phyloP scores from a whole-genome alignment of 2,888 invertebrate genomes.

The Tetranychus truncatus region DNA sequence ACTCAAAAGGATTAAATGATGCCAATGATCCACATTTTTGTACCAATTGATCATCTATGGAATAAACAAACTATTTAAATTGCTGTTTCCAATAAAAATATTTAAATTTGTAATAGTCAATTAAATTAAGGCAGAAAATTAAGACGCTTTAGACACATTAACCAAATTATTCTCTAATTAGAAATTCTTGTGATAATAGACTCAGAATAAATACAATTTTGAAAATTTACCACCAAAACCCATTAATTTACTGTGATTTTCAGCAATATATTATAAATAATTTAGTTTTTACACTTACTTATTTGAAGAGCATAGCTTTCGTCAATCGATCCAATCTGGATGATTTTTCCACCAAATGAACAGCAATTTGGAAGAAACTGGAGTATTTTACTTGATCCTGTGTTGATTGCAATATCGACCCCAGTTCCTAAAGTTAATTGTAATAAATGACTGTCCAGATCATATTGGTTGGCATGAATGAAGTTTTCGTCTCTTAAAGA shows the following conservation, averaged over 20 bases:
- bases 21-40: not conserved
- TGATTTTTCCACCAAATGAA: not conserved
- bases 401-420: not conserved
- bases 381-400: not conserved
- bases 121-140: no score
- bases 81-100: no score
- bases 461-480: not conserved
- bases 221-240: not conserved
- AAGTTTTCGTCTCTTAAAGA: not conserved
- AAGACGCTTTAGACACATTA: no score
- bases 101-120: no score
- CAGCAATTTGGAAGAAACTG: not conserved
- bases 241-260: not conserved
- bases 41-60: not conserved
- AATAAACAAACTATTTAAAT: no score
- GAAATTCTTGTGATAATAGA: no score
- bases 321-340: not conserved
- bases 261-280: not conserved
- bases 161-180: no score
- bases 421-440: not conserved
- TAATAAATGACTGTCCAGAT: not conserved
- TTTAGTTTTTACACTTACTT: not conserved
- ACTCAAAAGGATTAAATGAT: not conserved
- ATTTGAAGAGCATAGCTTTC: not conserved
- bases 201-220: not conserved